These are phyloP conservation scores for Crax fasciolata DNA, from an alignment of 2,797 vertebrate genomes.

Conservation along the genomic window DNA sequence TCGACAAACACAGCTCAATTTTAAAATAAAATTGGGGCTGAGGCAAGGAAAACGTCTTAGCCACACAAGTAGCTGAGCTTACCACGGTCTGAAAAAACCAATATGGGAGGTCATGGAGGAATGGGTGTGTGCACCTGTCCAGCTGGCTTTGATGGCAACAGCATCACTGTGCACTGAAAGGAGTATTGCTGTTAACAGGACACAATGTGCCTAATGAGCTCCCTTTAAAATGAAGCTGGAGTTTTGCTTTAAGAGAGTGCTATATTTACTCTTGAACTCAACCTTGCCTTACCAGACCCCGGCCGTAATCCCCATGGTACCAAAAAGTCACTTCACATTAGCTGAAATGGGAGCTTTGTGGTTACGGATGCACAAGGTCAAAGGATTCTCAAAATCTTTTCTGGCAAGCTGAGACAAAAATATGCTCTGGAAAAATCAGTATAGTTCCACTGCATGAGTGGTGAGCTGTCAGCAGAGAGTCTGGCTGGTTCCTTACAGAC, in stretches of 20 bases:
- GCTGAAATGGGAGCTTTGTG: not conserved
- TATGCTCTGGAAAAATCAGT: not conserved
- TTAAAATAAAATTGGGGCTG: not conserved
- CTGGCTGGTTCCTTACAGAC: fast-evolving
- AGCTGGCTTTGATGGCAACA: not conserved
- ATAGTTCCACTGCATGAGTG: not conserved
- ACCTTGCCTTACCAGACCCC: not conserved
- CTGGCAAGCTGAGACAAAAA: not conserved
- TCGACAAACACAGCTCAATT: not conserved
- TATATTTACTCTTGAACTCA: not conserved
- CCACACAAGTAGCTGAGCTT: not conserved
- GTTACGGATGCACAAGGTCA: not conserved
- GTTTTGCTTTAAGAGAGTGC: not conserved
- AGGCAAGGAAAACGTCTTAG: not conserved
- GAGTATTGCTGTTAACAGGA: not conserved
- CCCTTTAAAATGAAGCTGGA: not conserved
- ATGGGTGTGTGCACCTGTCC: not conserved
- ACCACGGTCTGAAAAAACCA: not conserved
- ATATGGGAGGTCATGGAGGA: not conserved
- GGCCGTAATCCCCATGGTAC: fast-evolving
- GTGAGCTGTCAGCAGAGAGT: not conserved
- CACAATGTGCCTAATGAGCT: not conserved
- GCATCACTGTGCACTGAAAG: not conserved
- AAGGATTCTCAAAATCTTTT: not conserved
- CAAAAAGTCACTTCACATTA: not conserved